Evolutionary conservation across 2,797 vertebrate genomes (phyloP).

Genomic region (Chlorospingus semifuscus): DNA sequence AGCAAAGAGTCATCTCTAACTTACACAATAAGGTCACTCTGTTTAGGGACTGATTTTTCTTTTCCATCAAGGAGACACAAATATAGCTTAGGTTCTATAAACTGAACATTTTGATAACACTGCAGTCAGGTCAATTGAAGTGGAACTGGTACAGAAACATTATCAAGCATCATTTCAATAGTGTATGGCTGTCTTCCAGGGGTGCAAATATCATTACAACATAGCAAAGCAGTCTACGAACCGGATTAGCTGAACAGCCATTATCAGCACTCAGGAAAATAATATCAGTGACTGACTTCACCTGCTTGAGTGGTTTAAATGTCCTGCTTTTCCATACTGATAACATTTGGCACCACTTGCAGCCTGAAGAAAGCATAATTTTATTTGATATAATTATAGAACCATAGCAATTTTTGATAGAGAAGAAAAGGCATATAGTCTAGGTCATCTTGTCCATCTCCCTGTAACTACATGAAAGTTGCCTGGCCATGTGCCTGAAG

Average conservation of each 20-base stretch:
- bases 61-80: constrained; percentile 16
- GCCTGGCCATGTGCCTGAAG: not conserved
- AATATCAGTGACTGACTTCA: constrained; percentile 38
- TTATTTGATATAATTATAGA: constrained; percentile 21
- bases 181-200: constrained; percentile 24
- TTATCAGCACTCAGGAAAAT: constrained; percentile 54
- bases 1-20: not conserved
- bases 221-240: not conserved
- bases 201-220: constrained; percentile 26
- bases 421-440: not conserved
- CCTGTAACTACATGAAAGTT: not conserved
- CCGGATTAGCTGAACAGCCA: constrained; percentile 7
- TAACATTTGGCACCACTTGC: constrained; percentile 16
- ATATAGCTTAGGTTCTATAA: constrained; percentile 1
- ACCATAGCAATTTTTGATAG: not conserved
- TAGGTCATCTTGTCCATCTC: constrained; percentile 24
- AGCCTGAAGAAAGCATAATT: not conserved
- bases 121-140: constrained; percentile 37
- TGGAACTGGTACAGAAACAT: constrained; percentile 34
- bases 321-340: constrained; percentile 6
- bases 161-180: constrained; percentile 33
- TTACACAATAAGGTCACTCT: not conserved
- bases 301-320: constrained; percentile 47
- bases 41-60: constrained; percentile 10
- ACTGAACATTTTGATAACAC: constrained; percentile 35